A percentile compares a stretch with the other conserved stretches of the same genome.
phyloP scores from a whole-genome alignment of 1,140 invertebrate species.

The Rhynchophorus ferrugineus region DNA sequence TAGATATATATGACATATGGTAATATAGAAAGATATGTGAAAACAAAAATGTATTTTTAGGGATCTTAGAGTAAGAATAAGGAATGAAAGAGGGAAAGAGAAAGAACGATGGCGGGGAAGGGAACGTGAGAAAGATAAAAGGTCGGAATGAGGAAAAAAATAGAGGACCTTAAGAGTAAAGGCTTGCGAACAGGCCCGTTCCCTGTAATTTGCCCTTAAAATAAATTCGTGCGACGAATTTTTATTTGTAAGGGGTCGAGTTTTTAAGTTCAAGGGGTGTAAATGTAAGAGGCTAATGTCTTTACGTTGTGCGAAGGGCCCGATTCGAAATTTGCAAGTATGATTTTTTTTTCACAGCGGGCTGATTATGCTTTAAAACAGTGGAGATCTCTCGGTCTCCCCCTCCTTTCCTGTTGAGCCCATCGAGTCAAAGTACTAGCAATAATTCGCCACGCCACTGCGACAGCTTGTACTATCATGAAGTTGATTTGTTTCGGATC shows the following conservation, averaged over 20 bases:
- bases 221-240: conserved; percentile 29
- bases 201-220: conserved; percentile 25
- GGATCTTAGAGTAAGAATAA: no score
- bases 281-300: conserved; percentile 41
- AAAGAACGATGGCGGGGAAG: neutral
- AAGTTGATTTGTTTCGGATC: conserved; percentile 32
- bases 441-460: conserved; percentile 37
- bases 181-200: conserved; percentile 15
- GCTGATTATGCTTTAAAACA: conserved; percentile 43
- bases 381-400: conserved; percentile 31
- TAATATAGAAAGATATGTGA: no score
- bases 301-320: conserved; percentile 40
- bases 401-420: conserved; percentile 29
- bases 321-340: conserved; percentile 42
- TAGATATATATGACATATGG: no score
- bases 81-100: no score
- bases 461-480: conserved; percentile 34
- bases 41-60: no score
- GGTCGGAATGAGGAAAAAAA: conserved; percentile 7
- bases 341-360: conserved; percentile 37
- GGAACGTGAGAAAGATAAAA: neutral
- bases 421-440: conserved; percentile 38
- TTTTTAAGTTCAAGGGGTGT: conserved; percentile 26
- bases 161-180: conserved; percentile 15
- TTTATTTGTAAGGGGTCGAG: conserved; percentile 23